Evolutionary conservation across 2,888 invertebrate genomes (phyloP).

Genomic region (Coelopa pilipes): DNA sequence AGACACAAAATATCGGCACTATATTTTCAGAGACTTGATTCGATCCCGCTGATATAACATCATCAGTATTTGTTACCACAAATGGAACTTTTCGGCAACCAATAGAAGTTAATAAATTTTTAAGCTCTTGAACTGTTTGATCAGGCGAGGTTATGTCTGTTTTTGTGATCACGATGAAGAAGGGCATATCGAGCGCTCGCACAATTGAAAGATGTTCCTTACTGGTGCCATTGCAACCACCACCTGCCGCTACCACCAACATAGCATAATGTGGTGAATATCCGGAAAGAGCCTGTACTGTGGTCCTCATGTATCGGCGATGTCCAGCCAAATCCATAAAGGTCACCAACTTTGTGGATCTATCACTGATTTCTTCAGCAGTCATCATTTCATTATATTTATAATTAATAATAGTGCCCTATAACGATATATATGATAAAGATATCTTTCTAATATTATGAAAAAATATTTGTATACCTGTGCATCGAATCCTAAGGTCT

Average conservation of each 20-base stretch:
- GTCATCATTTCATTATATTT: slow-evolving; percentile 89
- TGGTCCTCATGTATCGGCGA: slow-evolving; percentile 93
- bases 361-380: slow-evolving; percentile 92
- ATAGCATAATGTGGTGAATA: slow-evolving; percentile 93
- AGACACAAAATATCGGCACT: slow-evolving; percentile 87
- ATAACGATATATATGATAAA: slow-evolving; percentile 71
- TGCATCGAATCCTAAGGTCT: slow-evolving; percentile 94
- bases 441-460: too few species aligned
- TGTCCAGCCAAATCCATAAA: slow-evolving; percentile 97
- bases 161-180: slow-evolving; percentile 95
- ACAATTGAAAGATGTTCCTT: slow-evolving; percentile 91
- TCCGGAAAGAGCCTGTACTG: slow-evolving; percentile 92
- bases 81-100: slow-evolving; percentile 76
- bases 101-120: slow-evolving; percentile 73
- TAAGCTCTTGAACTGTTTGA: slow-evolving; percentile 70
- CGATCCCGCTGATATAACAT: slow-evolving; percentile 78
- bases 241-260: slow-evolving; percentile 84
- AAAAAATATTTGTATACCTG: slow-evolving; percentile 48
- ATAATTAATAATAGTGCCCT: slow-evolving; percentile 86
- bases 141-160: slow-evolving; percentile 81
- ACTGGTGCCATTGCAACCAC: slow-evolving; percentile 84
- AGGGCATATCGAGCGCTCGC: slow-evolving; percentile 83
- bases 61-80: slow-evolving; percentile 75
- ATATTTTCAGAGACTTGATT: slow-evolving; percentile 74
- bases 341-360: slow-evolving; percentile 91